phyloP scores from a whole-genome alignment of 2,113 vertebrate genomes.

The Pollimyrus isidori region DNA sequence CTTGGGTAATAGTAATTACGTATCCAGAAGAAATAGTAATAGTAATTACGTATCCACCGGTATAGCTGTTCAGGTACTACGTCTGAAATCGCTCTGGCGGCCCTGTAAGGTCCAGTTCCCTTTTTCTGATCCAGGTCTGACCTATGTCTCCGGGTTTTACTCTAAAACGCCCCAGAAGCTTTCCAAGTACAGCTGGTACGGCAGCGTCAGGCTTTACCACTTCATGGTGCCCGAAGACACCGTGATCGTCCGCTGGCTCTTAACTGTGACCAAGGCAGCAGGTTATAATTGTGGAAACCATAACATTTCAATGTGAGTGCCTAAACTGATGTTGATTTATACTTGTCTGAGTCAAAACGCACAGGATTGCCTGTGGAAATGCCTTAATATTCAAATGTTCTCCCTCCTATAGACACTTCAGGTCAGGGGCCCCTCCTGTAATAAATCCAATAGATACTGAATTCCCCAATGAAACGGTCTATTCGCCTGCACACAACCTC shows the following conservation, averaged over 20 bases:
- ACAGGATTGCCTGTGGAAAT: not conserved
- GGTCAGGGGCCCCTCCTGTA: conserved; percentile 80
- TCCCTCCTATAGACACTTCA: conserved; percentile 65
- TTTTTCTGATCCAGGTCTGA: conserved; percentile 44
- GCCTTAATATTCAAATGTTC: not conserved
- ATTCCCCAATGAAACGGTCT: conserved; percentile 66
- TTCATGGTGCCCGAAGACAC: conserved; percentile 81
- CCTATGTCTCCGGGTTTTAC: conserved; percentile 73
- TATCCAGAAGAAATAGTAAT: not conserved
- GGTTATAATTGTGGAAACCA: conserved; percentile 61
- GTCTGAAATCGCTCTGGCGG: not conserved
- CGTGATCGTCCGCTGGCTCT: conserved; percentile 72
- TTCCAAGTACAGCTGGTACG: conserved; percentile 84
- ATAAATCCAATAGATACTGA: conserved; percentile 70
- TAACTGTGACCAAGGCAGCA: conserved; percentile 63
- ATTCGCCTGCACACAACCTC: conserved; percentile 59
- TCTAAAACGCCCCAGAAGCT: conserved; percentile 79
- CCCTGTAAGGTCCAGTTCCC: not conserved
- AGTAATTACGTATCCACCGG: not conserved
- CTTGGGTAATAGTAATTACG: not conserved
- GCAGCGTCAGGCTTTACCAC: conserved; percentile 75
- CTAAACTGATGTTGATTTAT: not conserved
- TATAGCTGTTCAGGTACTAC: not conserved
- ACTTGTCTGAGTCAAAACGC: not conserved
- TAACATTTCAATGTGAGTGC: conserved; percentile 75